Conservation (phyloP, 2,888 invertebrate species). For the Labia minor region DNA sequence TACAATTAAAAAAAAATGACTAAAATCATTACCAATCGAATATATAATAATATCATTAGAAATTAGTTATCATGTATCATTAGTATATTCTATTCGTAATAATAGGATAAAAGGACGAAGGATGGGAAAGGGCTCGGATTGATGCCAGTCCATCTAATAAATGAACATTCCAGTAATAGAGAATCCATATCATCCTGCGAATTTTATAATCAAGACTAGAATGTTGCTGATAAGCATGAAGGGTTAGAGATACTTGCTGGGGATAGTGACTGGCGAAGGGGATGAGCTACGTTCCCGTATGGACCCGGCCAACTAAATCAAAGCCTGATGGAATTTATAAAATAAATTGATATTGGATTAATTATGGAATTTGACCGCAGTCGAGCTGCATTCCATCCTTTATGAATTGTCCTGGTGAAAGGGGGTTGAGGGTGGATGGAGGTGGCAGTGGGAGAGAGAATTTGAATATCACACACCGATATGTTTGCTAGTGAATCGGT, state of each 20-base stretch:
- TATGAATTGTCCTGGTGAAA: neutral
- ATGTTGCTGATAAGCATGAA: neutral
- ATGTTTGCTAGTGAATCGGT: too few relatives aligned
- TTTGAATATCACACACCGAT: neutral
- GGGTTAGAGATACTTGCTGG: too few relatives aligned
- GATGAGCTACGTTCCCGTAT: neutral
- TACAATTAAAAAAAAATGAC: too few relatives aligned
- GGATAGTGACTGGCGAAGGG: neutral
- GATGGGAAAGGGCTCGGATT: too few relatives aligned
- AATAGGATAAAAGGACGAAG: too few relatives aligned
- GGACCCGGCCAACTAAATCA: neutral
- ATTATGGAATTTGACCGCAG: constrained; percentile 7
- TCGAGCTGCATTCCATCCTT: neutral
- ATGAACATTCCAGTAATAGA: neutral
- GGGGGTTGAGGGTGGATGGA: too few relatives aligned
- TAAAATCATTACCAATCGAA: too few relatives aligned
- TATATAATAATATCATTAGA: too few relatives aligned
- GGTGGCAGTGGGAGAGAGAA: neutral
- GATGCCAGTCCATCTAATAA: too few relatives aligned
- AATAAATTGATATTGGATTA: constrained; percentile 7
- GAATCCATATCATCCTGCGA: neutral
- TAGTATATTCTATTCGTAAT: too few relatives aligned
- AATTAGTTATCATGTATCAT: too few relatives aligned
- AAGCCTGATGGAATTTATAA: neutral
- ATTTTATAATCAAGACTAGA: neutral